Evolutionary conservation across 2,797 vertebrate genomes (phyloP), one percentile per base, ranked within the genome.

Genomic region (Percopsis omiscomaycus): DNA sequence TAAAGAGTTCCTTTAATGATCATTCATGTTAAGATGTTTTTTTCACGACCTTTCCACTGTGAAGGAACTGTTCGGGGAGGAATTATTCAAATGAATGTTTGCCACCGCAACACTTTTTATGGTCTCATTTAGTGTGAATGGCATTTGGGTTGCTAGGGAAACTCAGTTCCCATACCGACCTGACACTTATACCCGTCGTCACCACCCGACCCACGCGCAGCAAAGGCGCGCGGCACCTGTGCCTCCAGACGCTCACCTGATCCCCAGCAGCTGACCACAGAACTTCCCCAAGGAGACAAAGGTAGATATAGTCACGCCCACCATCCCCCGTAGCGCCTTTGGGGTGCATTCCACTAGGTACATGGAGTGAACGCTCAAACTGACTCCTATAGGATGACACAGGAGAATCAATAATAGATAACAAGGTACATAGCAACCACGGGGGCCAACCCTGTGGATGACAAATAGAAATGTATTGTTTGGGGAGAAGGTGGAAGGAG

Each of bases 241-340:
- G 56, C 69, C 15, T 0, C 51, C 4, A 3, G 48, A 4, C 14
- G 22, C 77, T 88, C 71, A 94, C 93, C 89, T 91, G 83, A 93
- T 87, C 57, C 92, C 92, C 57, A 93, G 59, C 55, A 93, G 73
- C 79, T 93, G 92, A 63, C 91, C 91, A 1, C 3, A 37, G 65
- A 94, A 92, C 84, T 91, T 93, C 53, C 93, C 92, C 1, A 86
- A 30, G 32, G 87, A 84, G 8, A 87, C 30, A 5, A 89, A 92
- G 54, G 77, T 84, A 3, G 78, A 67, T 0, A 87, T 0, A 2
- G 80, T 84, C 30, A 91, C 80, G 0, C 85, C 91, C 62, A 90
- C 81, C 82, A 89, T 80, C 50, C 73, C 91, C 55, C 81, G 77
- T 64, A 93, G 79, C 70, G 45, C 89, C 78, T 83, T 88, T 2